A percentile compares a stretch with the other conserved stretches of the same genome.
phyloP scores from a whole-genome alignment of 2,113 vertebrate genomes.

The Cygnus atratus region DNA sequence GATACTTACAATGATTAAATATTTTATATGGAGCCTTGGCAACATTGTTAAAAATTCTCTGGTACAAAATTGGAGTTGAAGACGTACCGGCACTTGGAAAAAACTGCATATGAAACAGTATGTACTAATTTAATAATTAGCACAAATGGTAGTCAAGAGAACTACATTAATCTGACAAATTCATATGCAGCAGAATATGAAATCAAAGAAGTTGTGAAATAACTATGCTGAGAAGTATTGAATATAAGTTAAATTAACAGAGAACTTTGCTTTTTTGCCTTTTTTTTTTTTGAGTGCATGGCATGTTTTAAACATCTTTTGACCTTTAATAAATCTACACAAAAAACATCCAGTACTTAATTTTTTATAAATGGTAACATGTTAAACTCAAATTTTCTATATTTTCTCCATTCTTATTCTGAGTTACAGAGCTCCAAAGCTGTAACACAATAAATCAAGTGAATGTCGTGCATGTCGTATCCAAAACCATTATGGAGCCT shows the following conservation, averaged over 20 bases:
- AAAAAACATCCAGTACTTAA: not conserved
- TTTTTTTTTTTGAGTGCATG: not conserved
- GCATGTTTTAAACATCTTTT: not conserved
- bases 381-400: not conserved
- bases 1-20: slow-evolving; percentile 6
- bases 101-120: not conserved
- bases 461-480: not conserved
- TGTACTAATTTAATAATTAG: not conserved
- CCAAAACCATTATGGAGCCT: not conserved
- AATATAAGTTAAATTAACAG: not conserved
- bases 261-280: not conserved
- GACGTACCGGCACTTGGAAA: not conserved
- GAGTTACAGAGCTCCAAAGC: not conserved
- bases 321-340: not conserved
- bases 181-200: not conserved
- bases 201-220: not conserved
- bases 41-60: not conserved
- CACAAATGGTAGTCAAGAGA: not conserved
- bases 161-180: not conserved
- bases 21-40: not conserved
- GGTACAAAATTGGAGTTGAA: not conserved
- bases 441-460: not conserved
- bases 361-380: not conserved
- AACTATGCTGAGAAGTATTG: not conserved
- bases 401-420: not conserved